Evolutionary conservation across 2,113 vertebrate genomes (phyloP).

Genomic region (Platichthys stellatus): DNA sequence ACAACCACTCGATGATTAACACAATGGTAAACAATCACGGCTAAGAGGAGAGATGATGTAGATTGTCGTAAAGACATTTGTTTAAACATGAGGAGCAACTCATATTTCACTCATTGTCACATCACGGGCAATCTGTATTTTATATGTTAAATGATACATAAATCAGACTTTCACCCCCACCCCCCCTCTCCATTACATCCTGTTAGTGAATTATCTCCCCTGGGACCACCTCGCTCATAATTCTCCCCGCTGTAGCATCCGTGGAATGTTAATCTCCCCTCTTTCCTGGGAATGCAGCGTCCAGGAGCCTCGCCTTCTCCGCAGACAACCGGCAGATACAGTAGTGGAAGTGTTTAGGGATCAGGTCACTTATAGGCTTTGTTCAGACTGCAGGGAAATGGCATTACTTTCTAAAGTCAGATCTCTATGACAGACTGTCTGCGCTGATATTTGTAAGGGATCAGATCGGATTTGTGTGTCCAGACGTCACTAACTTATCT

Average conservation of each 20-base stretch:
- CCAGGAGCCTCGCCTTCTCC: conserved; percentile 56
- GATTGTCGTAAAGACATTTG: neutral
- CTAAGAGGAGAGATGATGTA: neutral
- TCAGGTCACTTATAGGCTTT: conserved; percentile 52
- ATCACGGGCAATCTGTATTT: conserved; percentile 21
- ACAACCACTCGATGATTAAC: neutral
- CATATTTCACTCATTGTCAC: conserved; percentile 8
- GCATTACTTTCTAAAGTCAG: neutral
- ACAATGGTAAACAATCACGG: neutral
- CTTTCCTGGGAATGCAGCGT: conserved; percentile 59
- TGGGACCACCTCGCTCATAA: conserved; percentile 32
- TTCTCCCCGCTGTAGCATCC: conserved; percentile 56
- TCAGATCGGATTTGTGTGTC: neutral
- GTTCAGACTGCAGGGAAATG: neutral
- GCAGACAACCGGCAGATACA: conserved; percentile 52
- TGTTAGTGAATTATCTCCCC: conserved; percentile 41
- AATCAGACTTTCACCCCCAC: conserved; percentile 19
- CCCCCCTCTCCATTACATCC: conserved; percentile 41
- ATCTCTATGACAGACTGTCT: neutral
- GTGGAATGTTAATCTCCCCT: conserved; percentile 76
- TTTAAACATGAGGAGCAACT: neutral
- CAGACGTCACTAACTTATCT: neutral
- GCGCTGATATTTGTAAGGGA: neutral
- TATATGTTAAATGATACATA: conserved; percentile 1
- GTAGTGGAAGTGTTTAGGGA: conserved; percentile 57